These are phyloP conservation scores for Eupithecia abbreviata DNA, from an alignment of 2,888 invertebrate species.

Conservation along the genomic window DNA sequence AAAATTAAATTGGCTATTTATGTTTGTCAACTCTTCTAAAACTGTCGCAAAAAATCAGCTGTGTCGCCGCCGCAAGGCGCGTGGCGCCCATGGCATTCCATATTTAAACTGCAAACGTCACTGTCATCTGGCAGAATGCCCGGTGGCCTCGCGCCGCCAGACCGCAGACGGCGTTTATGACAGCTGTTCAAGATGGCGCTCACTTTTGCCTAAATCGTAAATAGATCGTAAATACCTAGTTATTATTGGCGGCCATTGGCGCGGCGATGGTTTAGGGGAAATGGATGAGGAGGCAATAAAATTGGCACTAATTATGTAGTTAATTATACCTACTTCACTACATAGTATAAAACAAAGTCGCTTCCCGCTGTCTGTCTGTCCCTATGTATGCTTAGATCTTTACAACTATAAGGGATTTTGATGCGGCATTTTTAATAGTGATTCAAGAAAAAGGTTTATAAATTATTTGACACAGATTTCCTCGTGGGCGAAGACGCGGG, in stretches of 20 bases:
- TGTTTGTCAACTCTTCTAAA: no score
- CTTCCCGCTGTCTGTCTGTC: no score
- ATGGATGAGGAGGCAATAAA: neutral
- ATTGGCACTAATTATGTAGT: neutral
- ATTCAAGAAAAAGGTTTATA: no score
- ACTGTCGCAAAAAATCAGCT: neutral
- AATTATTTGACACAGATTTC: no score
- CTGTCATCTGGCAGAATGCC: neutral
- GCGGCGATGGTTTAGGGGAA: neutral
- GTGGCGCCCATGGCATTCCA: neutral
- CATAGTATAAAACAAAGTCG: neutral
- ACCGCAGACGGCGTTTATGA: slow-evolving; percentile 1
- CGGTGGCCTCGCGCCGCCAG: neutral
- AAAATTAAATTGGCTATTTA: no score
- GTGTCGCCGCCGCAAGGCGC: no score
- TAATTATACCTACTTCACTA: neutral
- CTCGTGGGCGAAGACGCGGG: no score
- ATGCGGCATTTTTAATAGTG: no score
- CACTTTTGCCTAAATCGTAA: neutral
- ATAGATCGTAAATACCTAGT: neutral
- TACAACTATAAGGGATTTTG: no score
- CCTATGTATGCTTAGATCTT: no score
- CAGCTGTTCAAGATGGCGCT: slow-evolving; percentile 3
- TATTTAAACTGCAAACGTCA: slow-evolving; percentile 2
- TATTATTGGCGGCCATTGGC: neutral